These are phyloP conservation scores for Rhynchonycteris naso DNA, from an alignment of 2,797 vertebrate genomes.

Conservation along the genomic window DNA sequence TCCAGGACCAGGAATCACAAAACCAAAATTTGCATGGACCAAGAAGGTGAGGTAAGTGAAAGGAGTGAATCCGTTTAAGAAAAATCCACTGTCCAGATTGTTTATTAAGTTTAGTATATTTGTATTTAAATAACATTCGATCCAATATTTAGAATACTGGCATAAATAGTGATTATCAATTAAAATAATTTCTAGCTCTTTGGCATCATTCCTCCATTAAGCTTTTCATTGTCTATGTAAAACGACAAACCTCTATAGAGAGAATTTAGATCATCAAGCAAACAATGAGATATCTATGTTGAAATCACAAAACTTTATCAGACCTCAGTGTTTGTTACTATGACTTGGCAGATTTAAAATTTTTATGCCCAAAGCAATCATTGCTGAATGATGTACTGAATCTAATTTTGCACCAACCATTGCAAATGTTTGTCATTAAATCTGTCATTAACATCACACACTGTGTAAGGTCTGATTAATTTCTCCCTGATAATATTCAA, in stretches of 20 bases:
- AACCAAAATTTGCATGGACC: not conserved
- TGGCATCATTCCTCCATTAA: not conserved
- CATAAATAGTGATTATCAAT: not conserved
- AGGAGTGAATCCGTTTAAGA: not conserved
- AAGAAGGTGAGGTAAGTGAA: not conserved
- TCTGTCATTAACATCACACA: not conserved
- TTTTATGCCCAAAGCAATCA: slow-evolving; percentile 43
- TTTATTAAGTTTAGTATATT: not conserved
- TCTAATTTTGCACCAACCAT: not conserved
- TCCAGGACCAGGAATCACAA: not conserved
- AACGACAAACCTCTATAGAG: not conserved
- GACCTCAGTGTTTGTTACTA: not conserved
- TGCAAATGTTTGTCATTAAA: not conserved
- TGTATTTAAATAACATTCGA: not conserved
- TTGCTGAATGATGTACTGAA: slow-evolving; percentile 8
- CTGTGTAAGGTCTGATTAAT: not conserved
- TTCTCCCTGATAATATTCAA: not conserved
- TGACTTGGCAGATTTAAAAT: slow-evolving; percentile 4
- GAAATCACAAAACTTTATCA: not conserved
- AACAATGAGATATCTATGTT: not conserved
- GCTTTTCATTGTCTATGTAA: not conserved
- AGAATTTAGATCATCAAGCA: not conserved
- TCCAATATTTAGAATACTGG: not conserved
- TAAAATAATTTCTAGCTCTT: slow-evolving; percentile 13
- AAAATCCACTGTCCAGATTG: not conserved